phyloP scores from a whole-genome alignment of 2,797 vertebrate species.

The Lacerta agilis region DNA sequence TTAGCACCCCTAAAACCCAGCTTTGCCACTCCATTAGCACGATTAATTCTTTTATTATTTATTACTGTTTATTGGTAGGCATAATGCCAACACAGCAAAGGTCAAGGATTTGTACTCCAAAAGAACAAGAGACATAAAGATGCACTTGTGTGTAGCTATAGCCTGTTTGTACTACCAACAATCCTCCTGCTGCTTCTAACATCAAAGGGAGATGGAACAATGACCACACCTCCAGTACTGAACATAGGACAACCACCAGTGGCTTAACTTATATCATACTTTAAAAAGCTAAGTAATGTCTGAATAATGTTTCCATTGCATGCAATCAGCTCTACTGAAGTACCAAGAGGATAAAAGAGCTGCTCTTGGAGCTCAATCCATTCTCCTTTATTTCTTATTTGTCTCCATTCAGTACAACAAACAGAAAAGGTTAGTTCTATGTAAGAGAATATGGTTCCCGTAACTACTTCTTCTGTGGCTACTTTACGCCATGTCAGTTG shows the following conservation, averaged over 20 bases:
- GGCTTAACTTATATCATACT: not conserved
- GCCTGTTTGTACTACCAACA: slow-evolving; percentile 16
- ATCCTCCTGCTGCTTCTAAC: slow-evolving; percentile 6
- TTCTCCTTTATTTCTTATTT: not conserved
- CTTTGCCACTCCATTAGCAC: not conserved
- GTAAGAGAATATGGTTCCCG: not conserved
- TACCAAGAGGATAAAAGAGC: not conserved
- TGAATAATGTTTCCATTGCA: not conserved
- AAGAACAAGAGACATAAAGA: slow-evolving; percentile 28
- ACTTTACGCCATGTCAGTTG: not conserved
- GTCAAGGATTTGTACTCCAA: slow-evolving; percentile 13
- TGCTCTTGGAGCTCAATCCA: not conserved
- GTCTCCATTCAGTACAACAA: not conserved
- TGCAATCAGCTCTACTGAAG: not conserved
- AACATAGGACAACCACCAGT: not conserved
- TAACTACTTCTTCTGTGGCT: not conserved
- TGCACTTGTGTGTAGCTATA: slow-evolving; percentile 18
- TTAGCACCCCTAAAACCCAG: not conserved
- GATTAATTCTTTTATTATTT: slow-evolving; percentile 14
- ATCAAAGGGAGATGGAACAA: slow-evolving; percentile 20
- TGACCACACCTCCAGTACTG: slow-evolving; percentile 5
- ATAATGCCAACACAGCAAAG: slow-evolving; percentile 8
- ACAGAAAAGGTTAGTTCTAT: not conserved
- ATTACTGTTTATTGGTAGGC: slow-evolving; percentile 9
- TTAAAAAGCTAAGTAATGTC: not conserved